Base-by-base conservation (phyloP, 2,797 vertebrate genomes). In the Sebastes vulpes region DNA sequence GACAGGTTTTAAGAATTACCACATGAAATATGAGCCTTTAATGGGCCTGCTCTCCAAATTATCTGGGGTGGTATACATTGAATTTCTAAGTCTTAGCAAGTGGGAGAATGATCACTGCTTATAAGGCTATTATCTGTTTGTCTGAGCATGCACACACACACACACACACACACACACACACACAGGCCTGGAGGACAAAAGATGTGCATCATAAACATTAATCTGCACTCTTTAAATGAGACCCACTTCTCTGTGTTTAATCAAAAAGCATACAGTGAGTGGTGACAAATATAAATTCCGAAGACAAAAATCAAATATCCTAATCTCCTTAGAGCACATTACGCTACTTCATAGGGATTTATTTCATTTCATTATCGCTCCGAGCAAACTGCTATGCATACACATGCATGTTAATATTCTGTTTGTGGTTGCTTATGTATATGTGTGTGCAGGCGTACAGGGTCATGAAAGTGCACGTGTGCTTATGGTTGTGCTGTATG, bases 1-100 rank as follows among this genome's bases (percentile, higher is more conserved):
- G 91, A 92, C 90, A 90, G 84, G 69, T 85, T 86, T 83, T 87
- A 74, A 89, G 84, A 87, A 87, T 82, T 82, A 72, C 58, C 28
- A 7, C 54, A 68, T 87, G 83, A 94, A 90, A 88, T 90, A 92
- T 87, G 82, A 88, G 32, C 57, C 61, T 72, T 77, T 89, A 91
- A 91, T 93, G 77, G 75, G 64, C 66, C 70, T 59, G 66, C 57
- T 70, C 54, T 57, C 65, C 53, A 83, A 89, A 86, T 85, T 71
- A 80, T 86, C 77, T 81, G 48, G 75, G 46, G 29, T 79, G 29
- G 53, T 85, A 29, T 77, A 72, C 69, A 63, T 68, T 83, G 70
- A 60, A 81, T 78, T 82, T 80, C 65, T 64, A 31, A 59, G 50
- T 79, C 29, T 69, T 64, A 68, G 73, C 50, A 79, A 77, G 32